These are phyloP conservation scores for Diogma glabrata DNA, from an alignment of 2,888 invertebrate species.

Conservation along the genomic window DNA sequence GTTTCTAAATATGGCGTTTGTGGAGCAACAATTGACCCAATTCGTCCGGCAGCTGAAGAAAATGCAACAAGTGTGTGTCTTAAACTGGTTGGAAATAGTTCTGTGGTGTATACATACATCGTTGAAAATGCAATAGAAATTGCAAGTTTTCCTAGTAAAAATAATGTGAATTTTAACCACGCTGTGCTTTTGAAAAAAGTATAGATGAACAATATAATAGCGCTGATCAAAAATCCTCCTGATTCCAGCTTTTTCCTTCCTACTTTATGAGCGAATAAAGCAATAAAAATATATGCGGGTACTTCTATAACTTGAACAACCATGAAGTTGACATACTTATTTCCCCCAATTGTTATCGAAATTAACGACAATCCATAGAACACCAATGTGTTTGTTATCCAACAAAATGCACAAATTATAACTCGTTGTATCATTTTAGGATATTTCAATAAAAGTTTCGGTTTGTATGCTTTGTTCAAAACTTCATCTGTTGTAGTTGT, in stretches of 20 bases:
- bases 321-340: not conserved
- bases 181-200: not conserved
- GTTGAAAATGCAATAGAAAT: not conserved
- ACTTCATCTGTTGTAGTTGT: not conserved
- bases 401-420: slow-evolving; percentile 60
- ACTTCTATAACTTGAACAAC: not conserved
- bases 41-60: not conserved
- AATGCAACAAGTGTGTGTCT: not conserved
- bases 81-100: slow-evolving; percentile 1
- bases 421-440: slow-evolving; percentile 30
- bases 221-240: not conserved
- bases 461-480: not conserved
- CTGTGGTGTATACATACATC: not conserved
- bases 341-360: slow-evolving; percentile 42
- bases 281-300: not conserved
- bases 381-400: slow-evolving; percentile 66
- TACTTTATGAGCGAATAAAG: slow-evolving; percentile 33
- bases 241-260: slow-evolving; percentile 45
- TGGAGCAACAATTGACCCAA: not conserved
- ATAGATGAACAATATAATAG: not conserved
- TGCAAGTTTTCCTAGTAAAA: slow-evolving; percentile 1
- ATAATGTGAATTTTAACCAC: not conserved
- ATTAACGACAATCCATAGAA: slow-evolving; percentile 72
- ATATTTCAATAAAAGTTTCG: slow-evolving; percentile 7
- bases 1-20: not conserved